phyloP scores from a whole-genome alignment of 2,797 vertebrate genomes.

The Pampus argenteus region DNA sequence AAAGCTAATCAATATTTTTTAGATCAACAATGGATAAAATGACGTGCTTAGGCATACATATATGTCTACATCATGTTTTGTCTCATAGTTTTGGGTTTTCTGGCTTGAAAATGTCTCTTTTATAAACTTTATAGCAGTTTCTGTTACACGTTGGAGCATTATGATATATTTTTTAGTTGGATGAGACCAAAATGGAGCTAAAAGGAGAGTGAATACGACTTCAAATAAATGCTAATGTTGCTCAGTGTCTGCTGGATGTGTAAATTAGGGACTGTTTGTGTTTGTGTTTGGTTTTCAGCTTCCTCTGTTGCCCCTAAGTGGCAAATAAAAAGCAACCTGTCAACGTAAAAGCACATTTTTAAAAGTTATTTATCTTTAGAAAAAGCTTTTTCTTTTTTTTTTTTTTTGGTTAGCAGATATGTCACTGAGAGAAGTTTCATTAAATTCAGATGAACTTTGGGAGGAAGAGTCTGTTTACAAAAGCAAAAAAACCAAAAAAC shows the following conservation, averaged over 20 bases:
- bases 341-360: neutral
- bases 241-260: neutral
- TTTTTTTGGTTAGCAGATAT: conserved; percentile 3
- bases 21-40: fast-evolving
- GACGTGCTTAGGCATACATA: neutral
- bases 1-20: neutral
- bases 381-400: too few species aligned
- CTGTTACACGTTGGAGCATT: neutral
- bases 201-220: neutral
- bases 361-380: neutral
- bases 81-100: neutral
- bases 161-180: neutral
- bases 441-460: conserved; percentile 10
- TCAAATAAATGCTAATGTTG: neutral
- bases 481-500: too few species aligned
- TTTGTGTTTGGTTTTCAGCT: neutral
- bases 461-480: conserved; percentile 7
- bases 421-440: neutral
- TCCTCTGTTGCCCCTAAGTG: neutral
- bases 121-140: neutral
- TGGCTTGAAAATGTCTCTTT: neutral
- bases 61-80: too few species aligned
- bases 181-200: neutral
- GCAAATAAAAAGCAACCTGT: neutral
- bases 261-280: neutral